Base-by-base conservation (phyloP, 1,140 invertebrate genomes). In the Colletes gigas region DNA sequence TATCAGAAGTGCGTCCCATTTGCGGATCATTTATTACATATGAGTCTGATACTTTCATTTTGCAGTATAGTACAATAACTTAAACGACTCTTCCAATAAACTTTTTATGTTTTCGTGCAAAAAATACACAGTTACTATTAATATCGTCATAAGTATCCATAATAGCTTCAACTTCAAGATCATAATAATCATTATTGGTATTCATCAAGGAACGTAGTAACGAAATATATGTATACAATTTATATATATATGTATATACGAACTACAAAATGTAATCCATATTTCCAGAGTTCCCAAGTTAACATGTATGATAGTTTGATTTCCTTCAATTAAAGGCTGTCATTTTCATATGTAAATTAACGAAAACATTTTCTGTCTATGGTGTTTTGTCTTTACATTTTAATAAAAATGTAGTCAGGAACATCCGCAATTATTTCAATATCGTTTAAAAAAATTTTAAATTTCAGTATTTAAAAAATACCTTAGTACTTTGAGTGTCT, bases 41-140 rank as follows among this genome's bases (percentile, higher is more conserved):
- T 73, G 15, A 57, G 41, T 50, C 7, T 57, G 47, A 66, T 73
- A 57, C 21, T 73, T 79, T 66, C 41, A 9, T 19, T 55, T 65
- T 72, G 50, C 73, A 65, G 82, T 78, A 83, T 81, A 83, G 82
- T 84, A 70, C 83, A 83, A 83, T 85, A 88, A 87, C 67, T 85
- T 88, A 88, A 87, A 83, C 75, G 83, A 88, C 73, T 54, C 66
- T 75, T 76, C 47, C 39, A 57, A 60, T 69, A 76, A 82, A 68
- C 65, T 78, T 83, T 80, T 81, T 83, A 75, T 69, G 72, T 78
- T 71, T 76, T 69, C 47, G 81, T 88, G 75, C 69, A 78, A 83
- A 88, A 86, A 79, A 83, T 79, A 82, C 52, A 84, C 52, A 21
- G 30, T 39, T 77, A 55, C 41, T 66, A 60, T 75, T 66, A 67